Conservation (phyloP, 2,113 vertebrate species). For the Uropsilus gracilis region DNA sequence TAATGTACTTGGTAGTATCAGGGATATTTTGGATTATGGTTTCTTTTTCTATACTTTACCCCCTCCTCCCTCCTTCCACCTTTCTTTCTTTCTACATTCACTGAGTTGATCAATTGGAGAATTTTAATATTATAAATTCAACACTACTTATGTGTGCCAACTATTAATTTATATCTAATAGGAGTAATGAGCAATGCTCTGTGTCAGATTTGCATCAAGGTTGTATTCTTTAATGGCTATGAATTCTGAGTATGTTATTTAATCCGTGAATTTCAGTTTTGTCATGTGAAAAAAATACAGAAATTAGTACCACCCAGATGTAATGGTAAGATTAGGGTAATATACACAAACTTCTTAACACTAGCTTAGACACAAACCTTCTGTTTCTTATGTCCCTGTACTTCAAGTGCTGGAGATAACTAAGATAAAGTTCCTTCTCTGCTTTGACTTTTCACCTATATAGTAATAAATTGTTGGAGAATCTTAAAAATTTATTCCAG, state of each 20-base stretch:
- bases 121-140: conserved; percentile 17
- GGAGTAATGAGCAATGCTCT: not conserved
- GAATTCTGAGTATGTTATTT: not conserved
- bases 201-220: not conserved
- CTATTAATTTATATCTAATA: not conserved
- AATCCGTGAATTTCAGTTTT: not conserved
- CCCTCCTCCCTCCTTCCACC: not conserved
- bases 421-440: not conserved
- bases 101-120: not conserved
- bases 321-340: not conserved
- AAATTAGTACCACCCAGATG: not conserved
- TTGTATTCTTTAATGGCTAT: not conserved
- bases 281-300: not conserved
- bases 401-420: not conserved
- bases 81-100: not conserved
- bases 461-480: not conserved
- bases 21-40: not conserved
- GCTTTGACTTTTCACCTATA: not conserved
- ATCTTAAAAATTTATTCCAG: not conserved
- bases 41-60: not conserved
- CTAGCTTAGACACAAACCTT: not conserved
- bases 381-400: not conserved
- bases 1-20: too few species aligned
- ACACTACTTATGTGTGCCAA: not conserved
- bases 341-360: not conserved